Evolutionary conservation across 2,113 vertebrate species (phyloP).

Genomic region (Empidonax traillii): DNA sequence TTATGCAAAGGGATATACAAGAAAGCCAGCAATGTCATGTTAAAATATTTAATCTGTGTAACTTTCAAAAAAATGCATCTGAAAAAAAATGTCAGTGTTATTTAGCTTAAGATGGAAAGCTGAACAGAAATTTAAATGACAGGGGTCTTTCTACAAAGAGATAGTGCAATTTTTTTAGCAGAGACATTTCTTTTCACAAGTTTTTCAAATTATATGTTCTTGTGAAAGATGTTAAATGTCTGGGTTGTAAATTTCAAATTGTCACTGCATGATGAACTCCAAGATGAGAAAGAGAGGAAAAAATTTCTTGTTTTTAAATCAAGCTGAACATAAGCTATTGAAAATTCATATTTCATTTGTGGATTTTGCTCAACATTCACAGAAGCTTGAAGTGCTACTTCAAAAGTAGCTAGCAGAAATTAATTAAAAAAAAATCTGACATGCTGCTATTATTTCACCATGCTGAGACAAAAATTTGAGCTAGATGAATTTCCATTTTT

Average conservation of each 20-base stretch:
- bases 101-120: conserved; percentile 60
- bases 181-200: conserved; percentile 70
- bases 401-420: neutral
- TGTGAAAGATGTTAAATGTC: conserved; percentile 70
- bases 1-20: neutral
- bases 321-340: conserved; percentile 49
- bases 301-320: conserved; percentile 55
- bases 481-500: neutral
- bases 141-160: conserved; percentile 66
- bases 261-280: conserved; percentile 67
- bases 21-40: conserved; percentile 8
- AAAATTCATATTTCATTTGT: conserved; percentile 58
- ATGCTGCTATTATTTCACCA: neutral
- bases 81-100: conserved; percentile 68
- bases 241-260: conserved; percentile 68
- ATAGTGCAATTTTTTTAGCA: conserved; percentile 53
- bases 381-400: neutral
- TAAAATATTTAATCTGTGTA: conserved; percentile 47
- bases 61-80: conserved; percentile 62
- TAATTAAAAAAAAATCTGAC: neutral
- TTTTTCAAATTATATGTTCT: conserved; percentile 78
- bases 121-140: conserved; percentile 71
- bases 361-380: conserved; percentile 51
- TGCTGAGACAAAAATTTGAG: conserved; percentile 7
- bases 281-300: conserved; percentile 39